These are phyloP conservation scores for Grapholita molesta DNA, from an alignment of 1,140 invertebrate species.

Conservation along the genomic window DNA sequence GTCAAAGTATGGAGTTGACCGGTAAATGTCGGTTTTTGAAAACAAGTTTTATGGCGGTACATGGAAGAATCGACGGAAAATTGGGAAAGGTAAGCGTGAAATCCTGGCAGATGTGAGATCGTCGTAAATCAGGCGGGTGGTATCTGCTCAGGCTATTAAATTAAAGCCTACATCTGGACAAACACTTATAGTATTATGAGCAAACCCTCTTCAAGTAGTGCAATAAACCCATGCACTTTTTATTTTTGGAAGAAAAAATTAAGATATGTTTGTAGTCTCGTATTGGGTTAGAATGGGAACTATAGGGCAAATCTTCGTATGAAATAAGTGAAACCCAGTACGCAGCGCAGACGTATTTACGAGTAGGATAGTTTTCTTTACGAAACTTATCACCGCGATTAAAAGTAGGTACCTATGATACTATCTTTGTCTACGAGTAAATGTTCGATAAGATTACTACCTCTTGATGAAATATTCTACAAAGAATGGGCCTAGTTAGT, in stretches of 20 bases:
- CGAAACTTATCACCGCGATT: too few relatives aligned
- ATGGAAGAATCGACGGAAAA: conserved; percentile 64
- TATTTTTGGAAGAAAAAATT: too few relatives aligned
- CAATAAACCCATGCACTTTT: neutral
- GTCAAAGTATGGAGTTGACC: conserved; percentile 42
- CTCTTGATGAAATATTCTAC: neutral
- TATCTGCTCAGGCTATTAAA: conserved; percentile 33
- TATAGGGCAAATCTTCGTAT: too few relatives aligned
- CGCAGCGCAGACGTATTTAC: too few relatives aligned
- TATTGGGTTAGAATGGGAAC: too few relatives aligned
- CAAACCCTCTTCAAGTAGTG: neutral
- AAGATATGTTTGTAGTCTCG: too few relatives aligned
- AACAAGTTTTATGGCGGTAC: conserved; percentile 65
- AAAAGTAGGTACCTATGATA: too few relatives aligned
- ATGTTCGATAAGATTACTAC: neutral
- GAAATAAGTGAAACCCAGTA: too few relatives aligned
- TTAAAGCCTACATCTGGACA: conserved; percentile 21
- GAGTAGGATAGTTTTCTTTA: too few relatives aligned
- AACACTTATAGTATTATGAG: neutral
- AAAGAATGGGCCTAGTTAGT: neutral
- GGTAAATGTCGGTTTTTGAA: conserved; percentile 52
- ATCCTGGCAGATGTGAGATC: conserved; percentile 65
- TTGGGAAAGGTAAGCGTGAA: conserved; percentile 70
- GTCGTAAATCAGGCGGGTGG: conserved; percentile 27
- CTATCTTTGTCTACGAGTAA: too few relatives aligned